Conservation (phyloP, 2,113 vertebrate genomes). For the Phrynosoma blainvillii region DNA sequence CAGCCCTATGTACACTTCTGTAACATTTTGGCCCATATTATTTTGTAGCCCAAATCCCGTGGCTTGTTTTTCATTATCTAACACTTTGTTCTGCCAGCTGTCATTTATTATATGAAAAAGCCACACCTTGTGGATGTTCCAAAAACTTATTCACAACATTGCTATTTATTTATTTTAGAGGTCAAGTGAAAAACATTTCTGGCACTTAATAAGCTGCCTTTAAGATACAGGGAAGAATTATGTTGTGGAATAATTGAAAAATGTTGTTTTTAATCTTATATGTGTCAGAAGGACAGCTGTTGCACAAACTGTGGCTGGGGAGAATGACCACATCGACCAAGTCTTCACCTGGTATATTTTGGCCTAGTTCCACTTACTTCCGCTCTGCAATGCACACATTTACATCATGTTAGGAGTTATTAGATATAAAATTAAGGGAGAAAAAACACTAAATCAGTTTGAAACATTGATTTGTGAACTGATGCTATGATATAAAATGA, state of each 20-base stretch:
- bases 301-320: neutral
- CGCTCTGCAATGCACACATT: neutral
- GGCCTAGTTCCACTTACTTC: neutral
- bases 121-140: slow-evolving; percentile 26
- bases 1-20: neutral
- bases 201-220: neutral
- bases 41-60: neutral
- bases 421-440: neutral
- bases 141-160: slow-evolving; percentile 3
- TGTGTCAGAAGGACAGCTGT: neutral
- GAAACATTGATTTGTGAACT: neutral
- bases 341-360: slow-evolving; percentile 1
- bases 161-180: slow-evolving; percentile 5
- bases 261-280: neutral
- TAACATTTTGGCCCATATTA: neutral
- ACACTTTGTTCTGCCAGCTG: neutral
- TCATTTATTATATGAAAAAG: neutral
- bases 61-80: neutral
- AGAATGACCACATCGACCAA: neutral
- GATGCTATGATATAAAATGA: neutral
- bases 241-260: neutral
- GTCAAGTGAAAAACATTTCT: slow-evolving; percentile 10
- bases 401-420: neutral
- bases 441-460: neutral
- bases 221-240: neutral